These are phyloP conservation scores for Mystacornis crossleyi DNA, from an alignment of 2,113 vertebrate species.

Conservation along the genomic window DNA sequence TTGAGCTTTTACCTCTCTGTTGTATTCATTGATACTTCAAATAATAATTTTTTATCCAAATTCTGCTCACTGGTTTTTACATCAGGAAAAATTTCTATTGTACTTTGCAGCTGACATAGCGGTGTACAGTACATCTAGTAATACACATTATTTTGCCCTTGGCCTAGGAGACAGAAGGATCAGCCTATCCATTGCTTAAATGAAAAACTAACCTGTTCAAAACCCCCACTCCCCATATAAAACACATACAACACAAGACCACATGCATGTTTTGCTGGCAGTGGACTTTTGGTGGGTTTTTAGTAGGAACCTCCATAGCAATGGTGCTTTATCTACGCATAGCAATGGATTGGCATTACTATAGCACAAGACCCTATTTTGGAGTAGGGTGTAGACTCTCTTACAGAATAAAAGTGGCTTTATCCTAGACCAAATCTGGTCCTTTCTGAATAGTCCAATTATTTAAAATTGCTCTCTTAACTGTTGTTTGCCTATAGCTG, in stretches of 20 bases:
- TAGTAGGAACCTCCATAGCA: neutral
- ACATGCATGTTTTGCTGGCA: neutral
- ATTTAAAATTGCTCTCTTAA: neutral
- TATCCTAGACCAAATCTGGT: neutral
- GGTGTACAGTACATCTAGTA: neutral
- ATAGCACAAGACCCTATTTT: neutral
- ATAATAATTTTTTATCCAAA: neutral
- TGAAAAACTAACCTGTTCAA: neutral
- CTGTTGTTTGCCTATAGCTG: neutral
- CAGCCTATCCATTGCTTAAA: neutral
- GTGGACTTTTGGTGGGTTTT: neutral
- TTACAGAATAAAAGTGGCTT: neutral
- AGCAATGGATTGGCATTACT: neutral
- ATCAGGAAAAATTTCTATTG: neutral
- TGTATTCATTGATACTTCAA: neutral
- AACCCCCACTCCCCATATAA: neutral
- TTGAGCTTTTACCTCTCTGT: neutral
- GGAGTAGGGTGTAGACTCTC: neutral
- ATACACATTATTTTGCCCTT: neutral
- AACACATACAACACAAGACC: neutral
- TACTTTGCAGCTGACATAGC: neutral
- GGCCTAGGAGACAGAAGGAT: neutral
- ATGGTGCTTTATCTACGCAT: fast-evolving
- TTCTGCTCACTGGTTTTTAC: neutral
- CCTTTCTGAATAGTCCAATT: neutral